Conservation (phyloP, 1,140 invertebrate genomes). For the Metopolophium dirhodum region DNA sequence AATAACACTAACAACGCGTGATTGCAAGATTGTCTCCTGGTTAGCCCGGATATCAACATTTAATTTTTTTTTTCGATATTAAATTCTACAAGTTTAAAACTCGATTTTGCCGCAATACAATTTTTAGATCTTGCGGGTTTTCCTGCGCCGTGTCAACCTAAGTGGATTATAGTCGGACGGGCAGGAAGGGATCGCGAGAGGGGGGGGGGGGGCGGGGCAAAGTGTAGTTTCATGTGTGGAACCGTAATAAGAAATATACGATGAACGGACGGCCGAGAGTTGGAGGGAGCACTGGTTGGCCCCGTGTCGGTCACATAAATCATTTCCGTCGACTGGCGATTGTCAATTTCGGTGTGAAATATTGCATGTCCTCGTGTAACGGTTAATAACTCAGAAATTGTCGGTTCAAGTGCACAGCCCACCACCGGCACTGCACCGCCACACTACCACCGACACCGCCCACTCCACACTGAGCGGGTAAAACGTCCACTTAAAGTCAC, state of each 20-base stretch:
- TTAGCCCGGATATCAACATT: background rate
- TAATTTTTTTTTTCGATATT: background rate
- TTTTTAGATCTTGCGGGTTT: constrained; percentile 12
- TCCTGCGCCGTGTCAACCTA: constrained; percentile 10
- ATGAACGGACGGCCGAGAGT: background rate
- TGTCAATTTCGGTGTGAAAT: constrained; percentile 56
- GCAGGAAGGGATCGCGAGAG: background rate
- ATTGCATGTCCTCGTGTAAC: constrained; percentile 54
- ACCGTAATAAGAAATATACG: constrained; percentile 51
- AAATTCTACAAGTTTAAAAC: background rate
- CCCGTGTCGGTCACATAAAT: constrained; percentile 50
- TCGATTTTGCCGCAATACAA: constrained; percentile 20
- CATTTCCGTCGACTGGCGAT: constrained; percentile 55
- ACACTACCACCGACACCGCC: too few species aligned
- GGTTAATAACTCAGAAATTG: constrained; percentile 56
- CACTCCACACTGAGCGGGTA: background rate
- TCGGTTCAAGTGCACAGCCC: constrained; percentile 33
- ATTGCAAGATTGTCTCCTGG: background rate
- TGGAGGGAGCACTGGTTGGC: background rate
- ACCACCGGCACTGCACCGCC: background rate
- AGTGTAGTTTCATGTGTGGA: constrained; percentile 51
- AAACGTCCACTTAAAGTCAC: constrained; percentile 54
- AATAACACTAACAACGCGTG: background rate
- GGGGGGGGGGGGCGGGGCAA: background rate
- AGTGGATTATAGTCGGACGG: constrained; percentile 31